phyloP scores from a whole-genome alignment of 1,140 invertebrate species.

The Sinonovacula constricta region DNA sequence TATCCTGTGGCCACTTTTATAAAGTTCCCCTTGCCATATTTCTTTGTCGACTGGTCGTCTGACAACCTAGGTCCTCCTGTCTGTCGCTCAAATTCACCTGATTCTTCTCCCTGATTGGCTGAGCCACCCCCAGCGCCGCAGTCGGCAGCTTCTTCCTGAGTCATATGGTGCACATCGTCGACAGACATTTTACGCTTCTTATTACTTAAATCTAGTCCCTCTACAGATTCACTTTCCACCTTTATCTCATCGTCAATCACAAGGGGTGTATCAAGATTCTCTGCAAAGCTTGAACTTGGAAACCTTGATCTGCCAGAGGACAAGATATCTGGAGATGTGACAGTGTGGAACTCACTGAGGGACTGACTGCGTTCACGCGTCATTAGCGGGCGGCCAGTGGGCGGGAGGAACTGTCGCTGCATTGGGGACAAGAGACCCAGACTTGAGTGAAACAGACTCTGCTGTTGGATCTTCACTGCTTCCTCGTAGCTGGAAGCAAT shows the following conservation, averaged over 20 bases:
- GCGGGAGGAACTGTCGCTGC: constrained; percentile 39
- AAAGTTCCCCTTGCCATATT: constrained; percentile 53
- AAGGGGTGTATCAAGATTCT: constrained; percentile 37
- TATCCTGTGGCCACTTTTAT: constrained; percentile 49
- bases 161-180: constrained; percentile 27
- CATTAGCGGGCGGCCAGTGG: constrained; percentile 20
- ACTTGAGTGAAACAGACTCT: constrained; percentile 47
- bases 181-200: constrained; percentile 51
- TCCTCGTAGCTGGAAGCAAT: constrained; percentile 43
- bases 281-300: constrained; percentile 44
- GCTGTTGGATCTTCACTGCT: constrained; percentile 46
- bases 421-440: constrained; percentile 34
- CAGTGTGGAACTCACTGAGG: constrained; percentile 41
- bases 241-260: constrained; percentile 46
- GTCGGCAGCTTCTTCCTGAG: constrained; percentile 9
- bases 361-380: constrained; percentile 46
- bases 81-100: constrained; percentile 36
- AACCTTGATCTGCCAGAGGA: constrained; percentile 20
- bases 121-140: background rate
- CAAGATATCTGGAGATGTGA: constrained; percentile 19
- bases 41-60: constrained; percentile 23
- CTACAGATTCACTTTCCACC: constrained; percentile 3
- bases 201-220: constrained; percentile 44
- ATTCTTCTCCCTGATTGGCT: constrained; percentile 45
- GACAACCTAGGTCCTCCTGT: background rate